Base-by-base conservation (phyloP, 1,140 invertebrate genomes). In the Zaprionus kolodkinae region DNA sequence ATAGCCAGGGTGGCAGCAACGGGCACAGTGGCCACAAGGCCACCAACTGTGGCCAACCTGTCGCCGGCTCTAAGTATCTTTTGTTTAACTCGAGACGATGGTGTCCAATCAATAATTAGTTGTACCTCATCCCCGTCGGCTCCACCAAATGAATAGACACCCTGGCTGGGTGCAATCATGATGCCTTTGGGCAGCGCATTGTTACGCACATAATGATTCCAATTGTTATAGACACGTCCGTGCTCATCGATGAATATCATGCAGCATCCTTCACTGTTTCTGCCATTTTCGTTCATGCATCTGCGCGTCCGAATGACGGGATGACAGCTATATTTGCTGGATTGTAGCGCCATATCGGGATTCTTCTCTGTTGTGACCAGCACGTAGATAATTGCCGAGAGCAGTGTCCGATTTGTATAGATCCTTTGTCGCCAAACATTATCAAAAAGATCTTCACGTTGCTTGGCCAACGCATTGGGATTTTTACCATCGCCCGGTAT, bases 201-300 rank as follows among this genome's bases (percentile, higher is more conserved):
- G 1, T 79, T 76, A 6, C 43, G 60, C 10, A 92, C 52, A 76
- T 71, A 92, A 6, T 77, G 52, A 21, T 78, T 11, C 91, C 91
- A 92, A 57, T 87, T 92, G 30, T 60, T 45, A 69, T 92, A 92
- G 15, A 92, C 77, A 3, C 91, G 81, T 6, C 75, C 88, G 13
- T 81, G 60, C 35, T 92, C 91, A 57, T 92, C 91, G 9, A 92
- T 78, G 9, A 92, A 92, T 33, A 86, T 72, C 91, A 92, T 92
- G 69, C 91, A 92, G 17, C 91, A 92, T 10, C 78, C 74, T 12
- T 76, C 76, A 35, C 91, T 92, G 50, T 76, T 81, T 76, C 71
- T 17, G 73, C 77, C 13, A 40, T 65, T 21, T 59, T 54, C 1
- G 17, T 6, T 6, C 10, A 91, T 60, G 59, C 91, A 92, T 52